These are phyloP conservation scores for Perizoma affinitatum DNA, from an alignment of 2,888 invertebrate species.

Conservation along the genomic window DNA sequence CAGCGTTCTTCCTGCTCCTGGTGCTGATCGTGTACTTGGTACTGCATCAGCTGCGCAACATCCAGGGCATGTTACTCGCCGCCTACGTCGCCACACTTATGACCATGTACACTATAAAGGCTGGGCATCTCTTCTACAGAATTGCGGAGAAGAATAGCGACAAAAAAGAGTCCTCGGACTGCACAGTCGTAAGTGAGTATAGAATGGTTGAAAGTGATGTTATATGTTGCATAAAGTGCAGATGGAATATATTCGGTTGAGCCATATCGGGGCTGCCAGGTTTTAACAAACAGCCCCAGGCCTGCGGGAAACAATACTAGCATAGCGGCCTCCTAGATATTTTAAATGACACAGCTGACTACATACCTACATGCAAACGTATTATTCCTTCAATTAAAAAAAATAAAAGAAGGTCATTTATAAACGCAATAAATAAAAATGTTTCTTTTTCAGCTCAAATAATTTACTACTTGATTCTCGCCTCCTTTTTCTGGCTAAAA, in stretches of 20 bases:
- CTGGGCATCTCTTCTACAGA: slow-evolving; percentile 3
- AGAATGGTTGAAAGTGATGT: background rate
- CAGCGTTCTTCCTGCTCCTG: slow-evolving; percentile 50
- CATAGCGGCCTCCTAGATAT: no score
- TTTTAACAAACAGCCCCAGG: no score
- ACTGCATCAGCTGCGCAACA: slow-evolving; percentile 49
- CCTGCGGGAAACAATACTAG: no score
- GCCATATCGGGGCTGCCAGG: no score
- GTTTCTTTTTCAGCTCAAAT: slow-evolving; percentile 40
- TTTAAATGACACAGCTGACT: no score
- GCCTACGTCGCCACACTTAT: slow-evolving; percentile 48
- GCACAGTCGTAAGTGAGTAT: slow-evolving; percentile 18
- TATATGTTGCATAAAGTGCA: no score
- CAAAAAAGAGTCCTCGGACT: background rate
- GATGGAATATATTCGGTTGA: no score
- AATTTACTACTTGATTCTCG: slow-evolving; percentile 39
- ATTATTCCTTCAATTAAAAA: no score
- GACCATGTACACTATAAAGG: slow-evolving; percentile 38
- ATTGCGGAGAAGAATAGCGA: background rate
- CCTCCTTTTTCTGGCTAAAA: slow-evolving; percentile 52
- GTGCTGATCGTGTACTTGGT: slow-evolving; percentile 52
- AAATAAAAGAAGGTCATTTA: no score
- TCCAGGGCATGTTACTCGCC: slow-evolving; percentile 50
- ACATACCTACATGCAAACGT: no score
- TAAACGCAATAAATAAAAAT: background rate